A percentile compares a stretch with the other conserved stretches of the same genome.
These are phyloP conservation scores for Craseonycteris thonglongyai DNA, from an alignment of 2,113 vertebrate species.

Conservation along the genomic window DNA sequence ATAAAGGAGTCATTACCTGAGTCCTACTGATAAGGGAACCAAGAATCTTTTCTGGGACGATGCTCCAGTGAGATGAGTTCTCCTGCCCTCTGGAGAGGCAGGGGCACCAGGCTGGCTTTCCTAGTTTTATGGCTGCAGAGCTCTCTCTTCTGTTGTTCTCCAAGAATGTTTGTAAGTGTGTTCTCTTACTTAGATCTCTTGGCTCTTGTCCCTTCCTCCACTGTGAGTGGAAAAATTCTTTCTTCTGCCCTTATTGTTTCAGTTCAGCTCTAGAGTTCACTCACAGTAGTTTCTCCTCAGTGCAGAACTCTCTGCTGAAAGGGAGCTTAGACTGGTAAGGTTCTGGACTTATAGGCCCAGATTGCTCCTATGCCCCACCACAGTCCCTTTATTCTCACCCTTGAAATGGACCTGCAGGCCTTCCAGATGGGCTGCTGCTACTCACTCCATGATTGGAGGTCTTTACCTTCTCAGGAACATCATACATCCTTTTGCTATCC, in stretches of 20 bases:
- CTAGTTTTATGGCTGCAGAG: neutral
- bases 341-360: neutral
- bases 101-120: neutral
- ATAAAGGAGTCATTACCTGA: neutral
- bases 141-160: constrained; percentile 13
- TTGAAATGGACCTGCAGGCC: neutral
- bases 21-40: neutral
- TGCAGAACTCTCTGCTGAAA: neutral
- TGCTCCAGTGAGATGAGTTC: neutral
- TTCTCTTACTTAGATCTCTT: neutral
- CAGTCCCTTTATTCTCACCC: neutral
- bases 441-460: neutral
- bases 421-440: neutral
- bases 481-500: neutral
- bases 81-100: neutral
- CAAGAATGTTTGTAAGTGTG: neutral
- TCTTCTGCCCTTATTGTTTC: neutral
- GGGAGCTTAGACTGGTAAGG: neutral
- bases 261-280: neutral
- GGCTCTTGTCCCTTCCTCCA: neutral
- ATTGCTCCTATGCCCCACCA: neutral
- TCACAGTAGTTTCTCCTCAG: neutral
- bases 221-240: neutral
- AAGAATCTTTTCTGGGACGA: neutral
- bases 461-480: neutral